Evolutionary conservation across 2,888 invertebrate genomes (phyloP).

Genomic region (Acanthacorydalis orientalis): DNA sequence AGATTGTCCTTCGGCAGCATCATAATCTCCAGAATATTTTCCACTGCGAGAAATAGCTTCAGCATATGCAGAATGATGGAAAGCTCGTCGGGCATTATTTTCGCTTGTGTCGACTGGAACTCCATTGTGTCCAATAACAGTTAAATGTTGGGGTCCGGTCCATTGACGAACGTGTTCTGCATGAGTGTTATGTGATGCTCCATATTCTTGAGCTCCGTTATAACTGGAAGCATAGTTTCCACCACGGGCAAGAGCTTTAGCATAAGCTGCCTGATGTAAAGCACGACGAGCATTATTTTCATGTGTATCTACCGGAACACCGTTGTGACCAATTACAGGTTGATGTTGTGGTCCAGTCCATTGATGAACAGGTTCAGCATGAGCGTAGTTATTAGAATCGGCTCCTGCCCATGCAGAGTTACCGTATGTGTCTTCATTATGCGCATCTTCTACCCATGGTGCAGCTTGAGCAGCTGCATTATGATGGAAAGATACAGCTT

Average conservation of each 20-base stretch:
- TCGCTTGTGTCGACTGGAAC: too few species aligned
- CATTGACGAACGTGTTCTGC: too few species aligned
- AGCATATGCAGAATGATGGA: too few species aligned
- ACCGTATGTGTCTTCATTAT: background rate
- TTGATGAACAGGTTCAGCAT: background rate
- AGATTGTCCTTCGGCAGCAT: too few species aligned
- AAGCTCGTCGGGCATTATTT: too few species aligned
- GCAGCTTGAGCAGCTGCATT: background rate
- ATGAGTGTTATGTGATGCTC: too few species aligned
- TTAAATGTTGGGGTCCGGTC: too few species aligned
- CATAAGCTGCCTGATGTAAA: slow-evolving; percentile 5
- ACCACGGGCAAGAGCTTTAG: slow-evolving; percentile 6
- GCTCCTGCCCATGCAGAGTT: background rate
- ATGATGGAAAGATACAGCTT: background rate
- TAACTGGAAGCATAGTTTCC: background rate
- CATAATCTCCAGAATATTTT: too few species aligned
- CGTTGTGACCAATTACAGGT: slow-evolving; percentile 20
- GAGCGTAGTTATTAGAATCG: background rate
- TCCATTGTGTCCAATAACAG: too few species aligned
- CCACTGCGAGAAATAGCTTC: too few species aligned
- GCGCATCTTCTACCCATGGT: background rate
- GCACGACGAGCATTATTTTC: slow-evolving; percentile 7
- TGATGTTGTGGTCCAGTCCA: slow-evolving; percentile 25
- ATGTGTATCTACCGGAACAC: slow-evolving; percentile 9
- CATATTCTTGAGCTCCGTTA: too few species aligned